These are phyloP conservation scores for Acheta domesticus DNA, from an alignment of 2,888 invertebrate species.

Conservation along the genomic window DNA sequence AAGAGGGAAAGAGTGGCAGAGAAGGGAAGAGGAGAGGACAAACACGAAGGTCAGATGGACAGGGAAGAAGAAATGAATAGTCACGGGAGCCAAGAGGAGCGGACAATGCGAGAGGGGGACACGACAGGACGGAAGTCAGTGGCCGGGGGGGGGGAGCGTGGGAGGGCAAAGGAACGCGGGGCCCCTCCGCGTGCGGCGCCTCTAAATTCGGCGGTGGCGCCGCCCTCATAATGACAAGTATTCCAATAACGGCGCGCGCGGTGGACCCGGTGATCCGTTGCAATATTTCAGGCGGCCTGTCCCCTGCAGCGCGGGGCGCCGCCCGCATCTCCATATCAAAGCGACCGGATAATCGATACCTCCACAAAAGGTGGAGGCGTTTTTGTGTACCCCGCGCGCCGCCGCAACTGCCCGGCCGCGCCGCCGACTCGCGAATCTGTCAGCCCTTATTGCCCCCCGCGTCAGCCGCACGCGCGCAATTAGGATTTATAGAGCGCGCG, in stretches of 20 bases:
- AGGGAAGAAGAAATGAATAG: no score
- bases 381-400: not conserved
- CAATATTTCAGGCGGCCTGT: not conserved
- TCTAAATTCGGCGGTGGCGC: not conserved
- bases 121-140: not conserved
- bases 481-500: not conserved
- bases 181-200: not conserved
- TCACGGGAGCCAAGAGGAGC: not conserved
- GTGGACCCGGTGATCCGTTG: not conserved
- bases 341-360: not conserved
- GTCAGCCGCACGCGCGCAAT: not conserved
- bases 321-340: conserved; percentile 1
- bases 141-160: not conserved
- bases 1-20: no score
- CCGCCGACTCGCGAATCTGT: not conserved
- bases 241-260: not conserved
- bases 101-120: not conserved
- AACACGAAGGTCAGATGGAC: not conserved
- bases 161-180: not conserved
- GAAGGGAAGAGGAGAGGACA: not conserved
- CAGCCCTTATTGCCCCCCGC: not conserved
- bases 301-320: not conserved
- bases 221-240: conserved; percentile 5
- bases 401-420: not conserved
- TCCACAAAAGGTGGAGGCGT: not conserved